Base-by-base conservation (phyloP, 2,797 vertebrate species). In the Rhinatrema bivittatum region DNA sequence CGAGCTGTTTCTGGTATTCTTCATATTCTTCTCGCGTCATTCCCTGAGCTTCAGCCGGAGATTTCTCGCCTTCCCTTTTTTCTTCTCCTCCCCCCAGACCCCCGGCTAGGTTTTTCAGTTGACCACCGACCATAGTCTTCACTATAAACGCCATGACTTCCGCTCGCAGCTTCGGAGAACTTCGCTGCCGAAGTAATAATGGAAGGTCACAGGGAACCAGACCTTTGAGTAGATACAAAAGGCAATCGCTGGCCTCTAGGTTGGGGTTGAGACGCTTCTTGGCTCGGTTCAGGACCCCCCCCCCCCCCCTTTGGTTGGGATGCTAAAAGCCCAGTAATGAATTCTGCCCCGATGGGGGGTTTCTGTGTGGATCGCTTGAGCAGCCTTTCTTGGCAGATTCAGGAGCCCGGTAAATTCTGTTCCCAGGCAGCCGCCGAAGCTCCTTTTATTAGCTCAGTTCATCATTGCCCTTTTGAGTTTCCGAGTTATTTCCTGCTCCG, bases 11-110 rank as follows among this genome's bases (percentile, higher is more conserved):
- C 62, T 96, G 90, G 18, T 97, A 98, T 6, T 97, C 92, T 47
- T 98, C 94, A 8, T 91, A 96, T 66, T 97, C 95, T 62, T 99
- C 94, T 7, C 89, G 83, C 25, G 91, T 97, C 95, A 98, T 97
- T 25, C 93, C 92, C 63, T 93, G 87, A 0, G 93, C 87, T 28
- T 86, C 89, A 0, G 91, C 91, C 0, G 91, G 88, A 1, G 91
- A 70, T 50, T 96, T 96, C 48, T 96, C 93, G 0, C 59, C 79
- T 9, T 94, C 92, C 3, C 87, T 26, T 55, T 94, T 96, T 53
- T 97, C 94, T 53, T 97, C 93, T 36, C 64, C 72, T 0, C 81
- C 79, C 62, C 81, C 79, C 62, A 97, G 79, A 39, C 91, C 93
- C 3, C 94, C 94, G 0, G 94, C 97, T 56, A 99, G 90, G 60